Evolutionary conservation across 2,113 vertebrate species (phyloP), one percentile per base, ranked within the genome.

Genomic region (Catagonus wagneri): DNA sequence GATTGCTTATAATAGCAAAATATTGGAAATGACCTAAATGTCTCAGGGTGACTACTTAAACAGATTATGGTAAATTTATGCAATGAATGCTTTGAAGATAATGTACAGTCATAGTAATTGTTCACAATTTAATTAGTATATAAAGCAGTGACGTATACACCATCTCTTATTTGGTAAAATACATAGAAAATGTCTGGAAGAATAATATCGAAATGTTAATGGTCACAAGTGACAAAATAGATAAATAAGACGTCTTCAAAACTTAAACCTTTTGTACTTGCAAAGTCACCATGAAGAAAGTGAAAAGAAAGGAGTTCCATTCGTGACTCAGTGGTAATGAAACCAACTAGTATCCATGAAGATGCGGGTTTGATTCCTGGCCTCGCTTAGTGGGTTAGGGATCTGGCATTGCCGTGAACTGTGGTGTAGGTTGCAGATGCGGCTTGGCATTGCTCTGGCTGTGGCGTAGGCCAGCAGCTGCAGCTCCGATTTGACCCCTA

Each of bases 1-100:
- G 15, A 66, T 80, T 76, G 65, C 17, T 94, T 78, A 50, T n/a
- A 93, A 80, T 76, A 89, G 52, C 23, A 89, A 87, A 69, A 78
- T 69, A 69, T 60, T 71, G 72, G 54, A 76, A 80, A 87, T 71
- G 20, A 87, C 5, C 50, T 80, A 93, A 94, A 69, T 44, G 6
- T 79, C 25, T 84, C 50, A 34, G 91, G 54, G 29, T 50, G 65
- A 63, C 9, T 7, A 22, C 11, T 34, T 68, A 86, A 81, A 68
- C 34, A 95, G 32, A 65, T 44, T 29, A 36, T 69, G 44, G 56
- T 54, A 86, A 83, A 27, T 66, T 65, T 29, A 65, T 66, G 7
- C 20, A 71, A 27, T 20, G 17, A 81, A 14, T 71, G 60, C 61
- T 65, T 13, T 95, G 44, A 90, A 83, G 16, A 52, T 39, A n/a